phyloP scores from a whole-genome alignment of 2,113 vertebrate species.

The Aptenodytes forsteri region DNA sequence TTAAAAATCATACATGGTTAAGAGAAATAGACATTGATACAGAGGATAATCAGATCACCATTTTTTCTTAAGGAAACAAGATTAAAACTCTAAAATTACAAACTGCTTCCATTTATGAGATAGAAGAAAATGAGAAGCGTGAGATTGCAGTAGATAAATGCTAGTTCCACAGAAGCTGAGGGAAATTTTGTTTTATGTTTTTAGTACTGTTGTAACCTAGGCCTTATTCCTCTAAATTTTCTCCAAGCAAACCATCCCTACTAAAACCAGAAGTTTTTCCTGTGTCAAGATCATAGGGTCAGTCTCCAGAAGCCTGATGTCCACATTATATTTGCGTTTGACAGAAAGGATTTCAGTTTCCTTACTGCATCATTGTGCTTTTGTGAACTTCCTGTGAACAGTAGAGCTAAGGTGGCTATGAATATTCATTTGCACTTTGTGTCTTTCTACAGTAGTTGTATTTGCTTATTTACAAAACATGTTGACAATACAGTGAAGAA shows the following conservation, averaged over 20 bases:
- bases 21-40: neutral
- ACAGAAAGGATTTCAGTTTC: neutral
- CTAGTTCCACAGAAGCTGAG: neutral
- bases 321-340: neutral
- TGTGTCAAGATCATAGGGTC: neutral
- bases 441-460: neutral
- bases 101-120: neutral
- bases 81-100: neutral
- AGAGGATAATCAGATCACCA: neutral
- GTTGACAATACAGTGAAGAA: neutral
- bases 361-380: neutral
- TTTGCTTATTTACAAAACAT: neutral
- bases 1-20: neutral
- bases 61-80: neutral
- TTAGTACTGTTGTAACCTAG: neutral
- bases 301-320: neutral
- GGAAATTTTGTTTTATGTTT: neutral
- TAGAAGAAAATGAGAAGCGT: neutral
- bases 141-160: neutral
- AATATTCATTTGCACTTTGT: neutral
- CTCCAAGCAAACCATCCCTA: neutral
- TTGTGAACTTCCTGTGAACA: neutral
- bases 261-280: neutral
- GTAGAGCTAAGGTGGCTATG: neutral
- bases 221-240: neutral